Evolutionary conservation across 2,797 vertebrate species (phyloP), one percentile per base, ranked within the genome.

Genomic region (Eptatretus atami): DNA sequence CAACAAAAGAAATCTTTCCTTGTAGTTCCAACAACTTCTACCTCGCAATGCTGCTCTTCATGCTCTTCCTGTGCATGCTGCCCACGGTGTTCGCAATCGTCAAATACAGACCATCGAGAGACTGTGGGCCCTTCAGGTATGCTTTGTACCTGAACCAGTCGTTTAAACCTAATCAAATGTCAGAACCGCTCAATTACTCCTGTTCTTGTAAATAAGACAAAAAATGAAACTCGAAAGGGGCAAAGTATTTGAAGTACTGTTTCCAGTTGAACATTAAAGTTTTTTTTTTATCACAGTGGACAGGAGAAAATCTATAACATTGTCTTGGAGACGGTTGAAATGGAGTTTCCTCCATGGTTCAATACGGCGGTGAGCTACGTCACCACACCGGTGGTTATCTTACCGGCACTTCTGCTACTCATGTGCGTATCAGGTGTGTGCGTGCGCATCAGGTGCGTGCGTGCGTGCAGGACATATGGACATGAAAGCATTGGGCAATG

Each of bases 281-380:
- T 52, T 10, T 65, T 10, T 65, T 19, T 54, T 63, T 60, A 54
- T 69, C 12, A 15, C 52, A 81, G 79, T 2, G 90, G 86, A 64
- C 92, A 98, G 71, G 84, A 96, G 71, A 96, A 90, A 73, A 96
- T 98, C 65, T 98, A 95, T 52, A 85, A 96, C 71, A 84, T 96
- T 15, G 81, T 96, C 68, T 86, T 82, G 1, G 86, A 96, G 66
- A 95, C 90, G 0, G 82, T 98, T 66, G 68, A 76, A 67, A 76
- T 67, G 1, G 90, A 95, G 71, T 90, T 94, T 68, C 90, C 92
- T 0, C 53, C 69, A 1, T 98, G 90, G 92, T 84, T 93, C 74
- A 79, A 80, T 68, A 79, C 76, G 2, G 82, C 80, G 66, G 81
- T 82, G 69, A 74, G 77, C 66, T 84, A 94, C 6, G 15, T 90